phyloP scores from a whole-genome alignment of 92 coral and sea anemone species.

The Paragorgia papillata region DNA sequence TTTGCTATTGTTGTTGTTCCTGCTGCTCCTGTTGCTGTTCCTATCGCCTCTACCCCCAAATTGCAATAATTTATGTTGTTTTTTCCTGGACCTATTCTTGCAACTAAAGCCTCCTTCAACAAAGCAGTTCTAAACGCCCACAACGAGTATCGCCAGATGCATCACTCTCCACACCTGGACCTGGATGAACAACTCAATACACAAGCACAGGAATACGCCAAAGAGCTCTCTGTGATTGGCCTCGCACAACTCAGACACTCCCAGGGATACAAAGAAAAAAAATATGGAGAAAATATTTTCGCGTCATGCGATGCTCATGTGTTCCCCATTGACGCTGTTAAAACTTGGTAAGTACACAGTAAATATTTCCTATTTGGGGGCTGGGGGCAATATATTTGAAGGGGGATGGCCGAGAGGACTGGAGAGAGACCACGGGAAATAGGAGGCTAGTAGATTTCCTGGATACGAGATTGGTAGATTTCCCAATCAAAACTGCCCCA shows the following conservation, averaged over 20 bases:
- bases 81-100: too few species aligned
- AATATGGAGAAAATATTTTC: conserved; percentile 43
- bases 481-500: too few species aligned
- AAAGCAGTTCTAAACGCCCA: conserved; percentile 27
- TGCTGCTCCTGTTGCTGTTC: too few species aligned
- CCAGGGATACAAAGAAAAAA: conserved; percentile 11
- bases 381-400: too few species aligned
- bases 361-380: too few species aligned
- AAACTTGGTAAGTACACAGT: conserved; percentile 15
- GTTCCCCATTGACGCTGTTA: conserved; percentile 33
- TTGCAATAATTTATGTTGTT: too few species aligned
- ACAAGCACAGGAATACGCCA: conserved; percentile 42
- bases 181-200: conserved; percentile 3
- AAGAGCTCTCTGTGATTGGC: conserved; percentile 36
- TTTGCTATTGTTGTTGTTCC: too few species aligned
- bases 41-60: too few species aligned
- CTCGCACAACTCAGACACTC: conserved; percentile 25
- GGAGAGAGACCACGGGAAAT: too few species aligned
- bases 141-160: conserved; percentile 44
- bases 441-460: too few species aligned
- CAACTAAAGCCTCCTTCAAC: conserved; percentile 20
- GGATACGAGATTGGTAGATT: too few species aligned
- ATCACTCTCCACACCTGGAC: conserved; percentile 27
- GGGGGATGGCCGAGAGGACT: too few species aligned
- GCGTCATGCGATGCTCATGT: conserved; percentile 29